Evolutionary conservation across 2,888 invertebrate genomes (phyloP).

Genomic region (Thymelicus sylvestris): DNA sequence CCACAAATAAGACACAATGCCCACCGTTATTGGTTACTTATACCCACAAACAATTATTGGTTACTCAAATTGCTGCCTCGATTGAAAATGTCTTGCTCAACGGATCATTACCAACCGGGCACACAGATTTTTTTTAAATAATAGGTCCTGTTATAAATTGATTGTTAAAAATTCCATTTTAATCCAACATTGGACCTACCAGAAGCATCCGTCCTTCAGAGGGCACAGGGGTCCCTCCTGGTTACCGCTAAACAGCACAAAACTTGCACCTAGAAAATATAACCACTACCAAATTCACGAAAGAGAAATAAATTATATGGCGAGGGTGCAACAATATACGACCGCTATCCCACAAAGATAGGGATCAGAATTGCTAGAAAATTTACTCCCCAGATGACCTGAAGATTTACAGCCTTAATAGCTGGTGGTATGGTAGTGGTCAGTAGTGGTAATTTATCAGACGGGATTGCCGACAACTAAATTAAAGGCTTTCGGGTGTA

Average conservation of each 20-base stretch:
- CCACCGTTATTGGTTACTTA: too few relatives aligned
- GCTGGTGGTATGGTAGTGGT: constrained; percentile 63
- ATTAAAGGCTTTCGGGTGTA: constrained; percentile 63
- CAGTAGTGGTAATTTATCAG: constrained; percentile 64
- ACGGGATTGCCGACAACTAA: constrained; percentile 53
- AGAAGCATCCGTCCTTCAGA: neutral
- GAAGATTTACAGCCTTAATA: constrained; percentile 79
- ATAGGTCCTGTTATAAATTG: too few relatives aligned
- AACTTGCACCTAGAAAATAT: constrained; percentile 12
- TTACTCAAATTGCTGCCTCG: too few relatives aligned
- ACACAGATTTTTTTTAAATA: too few relatives aligned
- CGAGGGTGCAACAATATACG: constrained; percentile 32
- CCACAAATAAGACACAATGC: too few relatives aligned
- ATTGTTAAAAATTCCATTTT: neutral
- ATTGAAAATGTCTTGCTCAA: too few relatives aligned
- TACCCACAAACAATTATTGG: too few relatives aligned
- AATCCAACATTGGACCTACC: neutral
- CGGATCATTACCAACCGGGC: too few relatives aligned
- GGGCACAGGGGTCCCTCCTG: neutral
- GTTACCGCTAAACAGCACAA: neutral
- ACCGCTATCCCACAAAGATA: constrained; percentile 32
- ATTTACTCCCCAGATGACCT: constrained; percentile 36
- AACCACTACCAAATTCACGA: constrained; percentile 34
- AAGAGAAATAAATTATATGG: constrained; percentile 31
- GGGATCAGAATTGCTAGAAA: constrained; percentile 35